Evolutionary conservation across 2,797 vertebrate species (phyloP), one percentile per base, ranked within the genome.

Genomic region (Psittacula derbiana): DNA sequence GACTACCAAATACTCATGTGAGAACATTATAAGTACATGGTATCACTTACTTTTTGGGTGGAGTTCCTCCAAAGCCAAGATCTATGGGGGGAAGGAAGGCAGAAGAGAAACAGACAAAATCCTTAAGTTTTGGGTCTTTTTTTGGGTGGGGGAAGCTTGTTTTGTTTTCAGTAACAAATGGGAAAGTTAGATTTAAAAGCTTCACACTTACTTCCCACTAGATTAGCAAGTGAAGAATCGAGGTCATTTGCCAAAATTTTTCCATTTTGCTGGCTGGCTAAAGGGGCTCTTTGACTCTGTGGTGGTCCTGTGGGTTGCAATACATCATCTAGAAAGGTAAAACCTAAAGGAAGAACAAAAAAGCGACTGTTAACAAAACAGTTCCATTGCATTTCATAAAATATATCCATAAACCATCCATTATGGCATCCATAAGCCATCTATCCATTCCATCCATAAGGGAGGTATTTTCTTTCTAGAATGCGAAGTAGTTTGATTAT

Each of bases 171-270:
- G 55, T 62, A 93, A 91, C 33, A 44, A 79, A 84, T 7, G 7
- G 27, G 14, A 81, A 96, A 87, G 62, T 64, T 33, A 36, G 40
- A 38, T 90, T 90, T 57, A 21, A 92, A 95, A 80, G 89, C 10
- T 31, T 66, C 53, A 95, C 47, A 98, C 98, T 98, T 97, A 99
- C 99, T 99, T 98, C 98, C 98, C 79, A 99, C 98, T 65, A 99
- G 98, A 97, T 98, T 99, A 92, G 98, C 98, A 97, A 99, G 98
- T 86, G 99, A 99, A 28, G 98, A 98, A 97, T 99, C 98, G 0
- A 99, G 98, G 97, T 99, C 98, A 53, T 98, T 98, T 96, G 98
- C 98, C 83, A 98, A 95, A 92, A 98, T 97, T 97, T 98, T 98
- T 66, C 98, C 98, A 49, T 97, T 98, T 14, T 95, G 97, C 96